A percentile compares a stretch with the other conserved stretches of the same genome.
Conservation (phyloP, 2,797 vertebrate species). For the Netta rufina region DNA sequence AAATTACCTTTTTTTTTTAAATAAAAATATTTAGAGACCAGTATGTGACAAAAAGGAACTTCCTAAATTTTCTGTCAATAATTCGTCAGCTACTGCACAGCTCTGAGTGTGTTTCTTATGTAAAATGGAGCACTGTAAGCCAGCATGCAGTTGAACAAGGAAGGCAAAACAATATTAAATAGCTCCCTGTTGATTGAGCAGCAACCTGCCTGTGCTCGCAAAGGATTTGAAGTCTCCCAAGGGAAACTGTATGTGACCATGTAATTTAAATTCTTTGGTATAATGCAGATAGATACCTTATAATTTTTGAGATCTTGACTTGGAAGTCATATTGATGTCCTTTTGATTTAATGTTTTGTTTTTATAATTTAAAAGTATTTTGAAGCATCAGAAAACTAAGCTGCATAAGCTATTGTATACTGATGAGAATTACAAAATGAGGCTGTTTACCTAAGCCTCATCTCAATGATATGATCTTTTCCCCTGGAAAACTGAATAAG, state of each 20-base stretch:
- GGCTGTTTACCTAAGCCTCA: background rate
- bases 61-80: background rate
- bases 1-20: background rate
- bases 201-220: background rate
- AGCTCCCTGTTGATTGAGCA: background rate
- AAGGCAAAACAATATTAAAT: background rate
- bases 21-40: background rate
- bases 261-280: background rate
- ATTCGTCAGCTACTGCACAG: background rate
- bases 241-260: background rate
- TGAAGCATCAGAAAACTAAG: background rate
- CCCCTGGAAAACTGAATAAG: background rate
- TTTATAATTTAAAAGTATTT: background rate
- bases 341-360: background rate
- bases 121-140: background rate
- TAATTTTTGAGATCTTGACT: background rate
- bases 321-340: background rate
- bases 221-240: background rate
- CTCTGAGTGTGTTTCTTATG: background rate
- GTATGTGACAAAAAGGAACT: background rate
- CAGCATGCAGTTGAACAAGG: background rate
- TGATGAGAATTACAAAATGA: background rate
- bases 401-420: accelerated
- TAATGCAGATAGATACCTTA: background rate
- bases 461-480: background rate